Evolutionary conservation across 1,140 invertebrate species (phyloP), one percentile per base, ranked within the genome.

Genomic region (Zaprionus capensis): DNA sequence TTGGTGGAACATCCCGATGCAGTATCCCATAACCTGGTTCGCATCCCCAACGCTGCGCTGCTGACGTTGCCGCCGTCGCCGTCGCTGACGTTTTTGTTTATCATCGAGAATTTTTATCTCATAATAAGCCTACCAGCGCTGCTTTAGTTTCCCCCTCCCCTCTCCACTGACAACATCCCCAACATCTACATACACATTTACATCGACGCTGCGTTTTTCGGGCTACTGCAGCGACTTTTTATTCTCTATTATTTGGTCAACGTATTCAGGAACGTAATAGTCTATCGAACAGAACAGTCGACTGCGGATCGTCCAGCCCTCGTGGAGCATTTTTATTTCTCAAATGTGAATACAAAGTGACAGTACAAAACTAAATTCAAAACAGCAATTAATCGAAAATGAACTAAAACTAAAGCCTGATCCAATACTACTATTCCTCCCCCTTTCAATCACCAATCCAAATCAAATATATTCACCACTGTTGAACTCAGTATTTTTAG

Each of bases 221-320:
- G n/a, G 38, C 15, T 61, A 65, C 71, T 57, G 78, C 71, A 75
- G 82, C 51, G 76, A 74, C 76, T 82, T 88, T 92, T 92, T 92
- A 78, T 81, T 76, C 73, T 80, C 73, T 65, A 87, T 87, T 91
- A 91, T 92, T 91, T 81, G 72, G 64, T 59, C 75, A 72, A 55
- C 22, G 81, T 76, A 82, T 77, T 85, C 72, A 70, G 69, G 80
- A 77, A 80, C 76, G 85, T 64, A 76, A 76, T 90, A 90, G 88
- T 88, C 85, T 73, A 88, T 88, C 85, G 76, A 88, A 86, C 90
- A 90, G 86, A 74, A 81, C 86, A 88, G 79, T 76, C 79, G 85
- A 90, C 78, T 88, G 85, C 85, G 86, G 85, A 88, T 90, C 85
- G 86, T 74, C 66, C 51, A 79, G 72, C 75, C 86, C 76, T 74